These are phyloP conservation scores for Ara ararauna DNA, from an alignment of 2,797 vertebrate species.

Conservation along the genomic window DNA sequence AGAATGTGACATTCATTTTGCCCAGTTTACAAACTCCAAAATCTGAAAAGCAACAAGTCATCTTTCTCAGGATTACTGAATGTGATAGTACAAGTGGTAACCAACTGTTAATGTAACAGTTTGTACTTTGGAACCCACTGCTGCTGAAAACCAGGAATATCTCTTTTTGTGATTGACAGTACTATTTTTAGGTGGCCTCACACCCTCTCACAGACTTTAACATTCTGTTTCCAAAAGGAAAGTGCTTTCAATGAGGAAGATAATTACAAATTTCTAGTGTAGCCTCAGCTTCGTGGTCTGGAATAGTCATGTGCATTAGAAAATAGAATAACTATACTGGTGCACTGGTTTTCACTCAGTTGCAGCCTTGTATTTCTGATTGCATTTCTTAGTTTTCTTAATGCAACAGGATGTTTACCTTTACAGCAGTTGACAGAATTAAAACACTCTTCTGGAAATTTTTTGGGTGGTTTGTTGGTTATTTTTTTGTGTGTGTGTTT, in stretches of 20 bases:
- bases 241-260: not conserved
- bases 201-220: not conserved
- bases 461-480: not conserved
- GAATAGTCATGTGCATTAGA: not conserved
- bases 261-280: not conserved
- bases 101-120: not conserved
- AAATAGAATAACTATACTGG: not conserved
- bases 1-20: not conserved
- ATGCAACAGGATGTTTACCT: not conserved
- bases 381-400: not conserved
- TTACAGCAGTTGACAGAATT: not conserved
- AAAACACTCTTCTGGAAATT: not conserved
- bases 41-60: not conserved
- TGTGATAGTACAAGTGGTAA: not conserved
- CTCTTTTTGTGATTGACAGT: not conserved
- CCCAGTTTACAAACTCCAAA: not conserved
- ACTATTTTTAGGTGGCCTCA: not conserved
- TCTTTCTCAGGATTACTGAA: not conserved
- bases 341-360: not conserved
- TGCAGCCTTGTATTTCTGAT: not conserved
- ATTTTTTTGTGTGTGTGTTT: not conserved
- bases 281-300: not conserved
- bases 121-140: not conserved
- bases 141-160: not conserved
- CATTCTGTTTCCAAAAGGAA: not conserved